Evolutionary conservation across 2,797 vertebrate species (phyloP).

Genomic region (Eulemur mongoz): DNA sequence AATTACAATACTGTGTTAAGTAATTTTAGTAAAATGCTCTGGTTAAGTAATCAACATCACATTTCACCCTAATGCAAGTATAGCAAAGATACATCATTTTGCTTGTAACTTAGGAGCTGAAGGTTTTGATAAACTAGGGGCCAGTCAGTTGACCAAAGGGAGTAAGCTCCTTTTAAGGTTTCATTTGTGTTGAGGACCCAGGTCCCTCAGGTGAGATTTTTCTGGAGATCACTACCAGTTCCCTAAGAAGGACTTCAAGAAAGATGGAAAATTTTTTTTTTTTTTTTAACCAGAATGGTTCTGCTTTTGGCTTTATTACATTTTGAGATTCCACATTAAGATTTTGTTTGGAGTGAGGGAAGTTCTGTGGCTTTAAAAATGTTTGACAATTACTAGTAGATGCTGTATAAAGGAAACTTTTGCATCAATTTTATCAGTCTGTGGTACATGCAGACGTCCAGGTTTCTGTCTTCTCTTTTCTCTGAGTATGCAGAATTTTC

Average conservation of each 20-base stretch:
- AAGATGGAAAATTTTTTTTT: neutral
- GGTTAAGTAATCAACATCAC: constrained; percentile 11
- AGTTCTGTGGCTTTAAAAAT: constrained; percentile 6
- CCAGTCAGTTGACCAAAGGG: neutral
- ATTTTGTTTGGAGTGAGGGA: constrained; percentile 6
- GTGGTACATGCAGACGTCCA: neutral
- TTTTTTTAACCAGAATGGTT: neutral
- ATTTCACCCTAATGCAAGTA: neutral
- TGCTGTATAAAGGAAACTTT: neutral
- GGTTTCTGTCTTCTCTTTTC: neutral
- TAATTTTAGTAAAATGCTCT: constrained; percentile 7
- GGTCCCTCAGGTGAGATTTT: neutral
- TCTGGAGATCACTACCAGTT: neutral
- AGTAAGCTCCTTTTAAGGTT: neutral
- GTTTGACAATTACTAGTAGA: neutral
- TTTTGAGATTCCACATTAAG: neutral
- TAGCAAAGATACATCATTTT: neutral
- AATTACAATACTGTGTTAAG: neutral
- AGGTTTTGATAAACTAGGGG: neutral
- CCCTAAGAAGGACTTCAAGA: neutral
- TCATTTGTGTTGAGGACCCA: neutral
- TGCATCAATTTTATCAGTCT: neutral
- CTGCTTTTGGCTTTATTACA: neutral
- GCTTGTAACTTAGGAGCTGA: neutral
- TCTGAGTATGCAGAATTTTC: neutral